A percentile compares a stretch with the other conserved stretches of the same genome.
Evolutionary conservation across 2,113 vertebrate species (phyloP).

Genomic region (Oryzias curvinotus): DNA sequence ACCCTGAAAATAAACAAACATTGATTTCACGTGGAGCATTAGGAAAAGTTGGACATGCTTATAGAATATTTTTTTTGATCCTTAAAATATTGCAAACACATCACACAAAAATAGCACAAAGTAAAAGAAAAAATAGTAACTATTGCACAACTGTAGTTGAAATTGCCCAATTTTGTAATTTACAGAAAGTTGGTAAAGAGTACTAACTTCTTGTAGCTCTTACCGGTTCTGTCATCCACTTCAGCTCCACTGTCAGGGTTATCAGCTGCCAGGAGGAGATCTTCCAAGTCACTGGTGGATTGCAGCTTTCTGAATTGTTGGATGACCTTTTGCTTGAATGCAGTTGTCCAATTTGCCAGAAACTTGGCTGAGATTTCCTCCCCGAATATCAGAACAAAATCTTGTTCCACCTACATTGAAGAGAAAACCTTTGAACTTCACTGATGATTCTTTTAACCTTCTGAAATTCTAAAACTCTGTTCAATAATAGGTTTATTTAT

Average conservation of each 20-base stretch:
- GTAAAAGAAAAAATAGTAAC: neutral
- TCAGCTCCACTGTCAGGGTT: constrained; percentile 1
- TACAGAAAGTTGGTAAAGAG: neutral
- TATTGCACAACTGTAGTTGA: neutral
- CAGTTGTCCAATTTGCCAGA: constrained; percentile 7
- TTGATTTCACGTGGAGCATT: too few species aligned
- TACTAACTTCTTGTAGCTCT: too few species aligned
- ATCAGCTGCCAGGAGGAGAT: too few species aligned
- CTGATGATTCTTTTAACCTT: neutral
- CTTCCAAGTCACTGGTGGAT: too few species aligned
- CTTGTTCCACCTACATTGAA: constrained; percentile 16
- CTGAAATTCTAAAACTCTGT: constrained; percentile 1
- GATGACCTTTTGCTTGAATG: constrained; percentile 23
- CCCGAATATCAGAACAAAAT: constrained; percentile 16
- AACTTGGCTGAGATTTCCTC: constrained; percentile 8
- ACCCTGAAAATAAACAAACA: constrained; percentile 1
- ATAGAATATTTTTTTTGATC: neutral
- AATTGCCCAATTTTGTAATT: neutral
- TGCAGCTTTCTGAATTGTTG: constrained; percentile 18
- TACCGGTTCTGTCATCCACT: neutral
- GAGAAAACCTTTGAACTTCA: too few species aligned
- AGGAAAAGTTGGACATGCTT: too few species aligned
- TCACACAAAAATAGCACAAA: neutral
- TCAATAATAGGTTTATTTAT: neutral
- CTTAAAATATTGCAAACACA: neutral